phyloP scores from a whole-genome alignment of 2,113 vertebrate genomes.

The Xyrauchen texanus region DNA sequence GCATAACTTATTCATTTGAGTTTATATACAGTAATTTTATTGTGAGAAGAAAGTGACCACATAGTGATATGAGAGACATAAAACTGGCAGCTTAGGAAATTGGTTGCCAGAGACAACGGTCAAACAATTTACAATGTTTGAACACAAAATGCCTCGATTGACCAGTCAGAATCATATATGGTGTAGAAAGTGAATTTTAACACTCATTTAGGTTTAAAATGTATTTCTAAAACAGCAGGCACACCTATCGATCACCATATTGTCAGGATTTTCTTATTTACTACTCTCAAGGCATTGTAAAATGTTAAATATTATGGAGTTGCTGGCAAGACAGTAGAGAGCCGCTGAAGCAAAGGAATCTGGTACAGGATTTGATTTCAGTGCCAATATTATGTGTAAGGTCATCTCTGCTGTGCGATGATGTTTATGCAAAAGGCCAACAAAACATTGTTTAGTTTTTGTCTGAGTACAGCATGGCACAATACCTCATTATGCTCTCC shows the following conservation, averaged over 20 bases:
- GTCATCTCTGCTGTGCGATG: background rate
- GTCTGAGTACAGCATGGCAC: conserved; percentile 52
- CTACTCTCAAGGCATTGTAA: background rate
- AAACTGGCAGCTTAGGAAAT: no score
- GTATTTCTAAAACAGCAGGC: no score
- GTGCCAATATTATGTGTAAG: conserved; percentile 43
- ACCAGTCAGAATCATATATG: no score
- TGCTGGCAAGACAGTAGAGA: conserved; percentile 37
- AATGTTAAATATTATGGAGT: background rate
- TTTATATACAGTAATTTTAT: no score
- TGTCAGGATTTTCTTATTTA: background rate
- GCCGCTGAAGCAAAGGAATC: conserved; percentile 42
- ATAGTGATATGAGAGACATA: no score
- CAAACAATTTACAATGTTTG: no score
- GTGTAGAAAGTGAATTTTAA: no score
- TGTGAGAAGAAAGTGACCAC: no score
- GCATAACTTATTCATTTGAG: no score
- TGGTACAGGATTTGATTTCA: conserved; percentile 61
- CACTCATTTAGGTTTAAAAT: no score
- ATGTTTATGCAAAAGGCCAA: conserved; percentile 64
- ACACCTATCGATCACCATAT: background rate
- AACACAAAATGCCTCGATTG: no score
- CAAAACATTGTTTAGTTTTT: conserved; percentile 43
- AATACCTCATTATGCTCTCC: conserved; percentile 57
- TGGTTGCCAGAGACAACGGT: no score